These are phyloP conservation scores for Serilophus lunatus DNA, from an alignment of 2,113 vertebrate species.

Conservation along the genomic window DNA sequence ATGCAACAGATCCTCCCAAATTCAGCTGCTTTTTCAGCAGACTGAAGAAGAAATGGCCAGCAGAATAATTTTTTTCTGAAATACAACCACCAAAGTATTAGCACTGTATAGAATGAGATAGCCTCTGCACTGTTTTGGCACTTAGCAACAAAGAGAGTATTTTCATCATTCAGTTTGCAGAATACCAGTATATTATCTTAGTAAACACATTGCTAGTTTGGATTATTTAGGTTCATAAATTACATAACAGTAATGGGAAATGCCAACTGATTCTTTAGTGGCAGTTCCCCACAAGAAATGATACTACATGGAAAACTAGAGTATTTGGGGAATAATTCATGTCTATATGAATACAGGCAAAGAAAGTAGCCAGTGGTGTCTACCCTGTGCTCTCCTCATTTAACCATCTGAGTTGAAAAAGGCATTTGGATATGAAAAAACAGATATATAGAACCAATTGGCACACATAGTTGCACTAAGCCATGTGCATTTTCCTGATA, in stretches of 20 bases:
- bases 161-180: neutral
- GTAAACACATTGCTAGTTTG: neutral
- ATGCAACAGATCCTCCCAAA: neutral
- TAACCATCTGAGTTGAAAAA: neutral
- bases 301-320: neutral
- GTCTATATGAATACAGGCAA: neutral
- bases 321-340: neutral
- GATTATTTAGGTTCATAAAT: neutral
- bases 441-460: neutral
- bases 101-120: neutral
- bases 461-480: neutral
- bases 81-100: neutral
- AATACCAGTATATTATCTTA: neutral
- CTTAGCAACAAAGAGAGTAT: neutral
- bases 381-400: rapidly evolving
- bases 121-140: neutral
- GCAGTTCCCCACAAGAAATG: neutral
- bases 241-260: neutral
- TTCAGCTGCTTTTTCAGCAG: neutral
- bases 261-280: neutral
- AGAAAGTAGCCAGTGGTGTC: neutral
- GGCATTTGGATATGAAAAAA: neutral
- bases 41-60: rapidly evolving
- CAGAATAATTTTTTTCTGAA: neutral
- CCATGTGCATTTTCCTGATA: neutral